phyloP scores from a whole-genome alignment of 2,113 vertebrate species.

The Polyodon spathula region DNA sequence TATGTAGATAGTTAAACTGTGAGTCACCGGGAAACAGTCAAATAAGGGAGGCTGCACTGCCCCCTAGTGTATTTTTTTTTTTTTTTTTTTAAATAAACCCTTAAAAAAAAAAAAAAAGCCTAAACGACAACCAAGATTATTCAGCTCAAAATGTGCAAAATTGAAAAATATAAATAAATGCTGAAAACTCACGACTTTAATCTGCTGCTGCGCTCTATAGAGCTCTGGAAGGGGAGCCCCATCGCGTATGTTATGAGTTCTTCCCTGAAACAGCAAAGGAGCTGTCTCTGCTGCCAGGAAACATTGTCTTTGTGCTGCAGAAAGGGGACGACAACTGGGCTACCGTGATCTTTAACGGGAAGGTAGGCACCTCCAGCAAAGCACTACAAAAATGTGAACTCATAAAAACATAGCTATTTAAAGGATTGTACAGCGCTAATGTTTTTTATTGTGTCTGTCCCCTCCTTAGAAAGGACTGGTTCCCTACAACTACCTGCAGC shows the following conservation, averaged over 20 bases:
- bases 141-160: background rate
- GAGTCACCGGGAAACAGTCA: too few species aligned
- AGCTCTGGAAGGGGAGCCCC: slow-evolving; percentile 75
- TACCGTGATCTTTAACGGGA: slow-evolving; percentile 83
- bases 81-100: too few species aligned
- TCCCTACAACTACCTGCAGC: slow-evolving; percentile 85
- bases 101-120: too few species aligned
- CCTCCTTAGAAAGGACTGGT: slow-evolving; percentile 79
- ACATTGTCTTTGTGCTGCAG: slow-evolving; percentile 87
- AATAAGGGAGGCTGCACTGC: too few species aligned
- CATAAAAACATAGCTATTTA: too few species aligned
- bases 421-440: too few species aligned
- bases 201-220: slow-evolving; percentile 37
- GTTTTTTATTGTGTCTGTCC: background rate
- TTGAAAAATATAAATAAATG: background rate
- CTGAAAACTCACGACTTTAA: too few species aligned
- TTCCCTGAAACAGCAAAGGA: slow-evolving; percentile 75
- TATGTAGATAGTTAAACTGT: too few species aligned
- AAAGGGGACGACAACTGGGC: slow-evolving; percentile 90
- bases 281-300: slow-evolving; percentile 81
- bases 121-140: background rate
- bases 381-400: too few species aligned
- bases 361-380: slow-evolving; percentile 49
- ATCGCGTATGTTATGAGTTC: slow-evolving; percentile 81
- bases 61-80: too few species aligned